Percentiles rank a stretch among this genome's conserved stretches.
Conservation (phyloP, 2,888 invertebrate species). For the Cylindroiulus punctatus region DNA sequence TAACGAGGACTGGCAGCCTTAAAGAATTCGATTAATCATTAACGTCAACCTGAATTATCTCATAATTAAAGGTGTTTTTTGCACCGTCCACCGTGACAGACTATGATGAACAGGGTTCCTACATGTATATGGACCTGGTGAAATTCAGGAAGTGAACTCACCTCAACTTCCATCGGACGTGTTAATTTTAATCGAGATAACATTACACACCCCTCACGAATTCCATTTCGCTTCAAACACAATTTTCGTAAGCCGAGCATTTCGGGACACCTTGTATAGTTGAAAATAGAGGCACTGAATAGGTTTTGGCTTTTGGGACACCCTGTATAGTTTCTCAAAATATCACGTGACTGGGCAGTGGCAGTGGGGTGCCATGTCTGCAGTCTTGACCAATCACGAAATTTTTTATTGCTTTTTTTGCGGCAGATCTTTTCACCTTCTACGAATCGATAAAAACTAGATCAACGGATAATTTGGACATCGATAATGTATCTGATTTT, state of each 20-base stretch:
- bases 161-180: background rate
- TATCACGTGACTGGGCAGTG: background rate
- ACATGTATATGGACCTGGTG: no score
- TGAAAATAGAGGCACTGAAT: no score
- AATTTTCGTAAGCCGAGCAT: no score
- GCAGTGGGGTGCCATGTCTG: background rate
- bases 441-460: conserved; percentile 14
- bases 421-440: background rate
- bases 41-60: conserved; percentile 27
- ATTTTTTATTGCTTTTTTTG: background rate
- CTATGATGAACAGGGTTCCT: no score
- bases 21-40: conserved; percentile 10
- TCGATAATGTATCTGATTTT: background rate
- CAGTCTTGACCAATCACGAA: background rate
- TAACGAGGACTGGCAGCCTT: background rate
- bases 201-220: background rate
- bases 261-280: no score
- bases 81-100: background rate
- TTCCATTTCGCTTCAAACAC: no score
- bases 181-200: background rate
- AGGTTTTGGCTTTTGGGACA: background rate
- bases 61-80: background rate
- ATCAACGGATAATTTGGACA: background rate
- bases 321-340: background rate
- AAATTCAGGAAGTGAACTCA: background rate